phyloP scores from a whole-genome alignment of 2,797 vertebrate genomes.

The Smutsia gigantea region DNA sequence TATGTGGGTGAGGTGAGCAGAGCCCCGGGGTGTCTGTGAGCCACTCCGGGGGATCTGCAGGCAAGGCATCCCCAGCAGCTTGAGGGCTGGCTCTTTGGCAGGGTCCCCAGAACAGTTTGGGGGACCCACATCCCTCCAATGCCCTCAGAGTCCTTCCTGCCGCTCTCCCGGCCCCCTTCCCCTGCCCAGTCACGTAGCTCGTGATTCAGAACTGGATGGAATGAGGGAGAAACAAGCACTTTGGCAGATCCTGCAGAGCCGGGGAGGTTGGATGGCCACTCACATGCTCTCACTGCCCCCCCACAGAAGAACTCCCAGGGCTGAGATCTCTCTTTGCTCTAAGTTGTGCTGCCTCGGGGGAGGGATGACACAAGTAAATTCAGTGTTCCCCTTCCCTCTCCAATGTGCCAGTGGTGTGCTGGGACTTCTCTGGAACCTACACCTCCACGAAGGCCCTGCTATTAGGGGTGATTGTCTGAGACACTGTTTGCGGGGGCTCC shows the following conservation, averaged over 20 bases:
- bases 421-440: background rate
- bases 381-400: background rate
- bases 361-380: background rate
- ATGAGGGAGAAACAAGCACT: background rate
- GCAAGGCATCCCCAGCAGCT: background rate
- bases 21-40: background rate
- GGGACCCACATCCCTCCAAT: background rate
- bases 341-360: background rate
- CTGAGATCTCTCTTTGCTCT: background rate
- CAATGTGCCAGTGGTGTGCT: background rate
- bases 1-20: accelerated
- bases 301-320: background rate
- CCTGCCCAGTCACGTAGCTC: no score
- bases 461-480: background rate
- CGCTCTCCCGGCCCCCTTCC: no score
- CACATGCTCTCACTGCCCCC: background rate
- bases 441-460: background rate
- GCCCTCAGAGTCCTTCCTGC: background rate
- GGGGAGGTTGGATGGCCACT: background rate
- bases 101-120: background rate
- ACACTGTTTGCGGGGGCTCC: background rate
- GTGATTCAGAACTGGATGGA: background rate
- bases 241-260: background rate
- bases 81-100: background rate
- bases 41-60: background rate